Percentiles rank a stretch among this genome's conserved stretches.
These are phyloP conservation scores for Saccostrea glomerata DNA, from an alignment of 1,140 invertebrate genomes.

Conservation along the genomic window DNA sequence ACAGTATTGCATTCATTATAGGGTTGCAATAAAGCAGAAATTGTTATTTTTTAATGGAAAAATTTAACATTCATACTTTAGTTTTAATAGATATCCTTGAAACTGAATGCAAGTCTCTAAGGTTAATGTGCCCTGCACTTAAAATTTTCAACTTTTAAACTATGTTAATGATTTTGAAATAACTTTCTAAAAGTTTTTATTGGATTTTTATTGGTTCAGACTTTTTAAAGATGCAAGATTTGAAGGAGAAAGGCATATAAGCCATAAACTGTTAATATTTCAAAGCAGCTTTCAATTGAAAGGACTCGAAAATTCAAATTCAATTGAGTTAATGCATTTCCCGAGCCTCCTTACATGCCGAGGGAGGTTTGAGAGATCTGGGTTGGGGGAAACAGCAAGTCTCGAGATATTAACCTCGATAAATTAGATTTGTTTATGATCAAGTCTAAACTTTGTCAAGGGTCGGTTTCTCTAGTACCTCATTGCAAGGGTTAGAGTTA, in stretches of 20 bases:
- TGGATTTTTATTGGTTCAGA: too few relatives aligned
- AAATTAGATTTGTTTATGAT: slow-evolving; percentile 23
- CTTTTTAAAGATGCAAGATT: too few relatives aligned
- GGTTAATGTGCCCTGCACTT: too few relatives aligned
- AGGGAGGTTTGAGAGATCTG: not conserved
- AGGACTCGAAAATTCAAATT: not conserved
- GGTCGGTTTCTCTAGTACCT: slow-evolving; percentile 8
- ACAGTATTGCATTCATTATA: too few relatives aligned
- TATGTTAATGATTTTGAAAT: too few relatives aligned
- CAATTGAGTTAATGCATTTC: not conserved
- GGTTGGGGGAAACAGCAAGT: slow-evolving; percentile 24
- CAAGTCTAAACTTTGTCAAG: not conserved
- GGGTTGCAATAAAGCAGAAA: too few relatives aligned
- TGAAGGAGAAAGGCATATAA: not conserved
- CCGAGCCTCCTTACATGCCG: not conserved
- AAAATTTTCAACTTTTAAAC: too few relatives aligned
- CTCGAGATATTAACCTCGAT: not conserved
- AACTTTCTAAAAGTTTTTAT: too few relatives aligned
- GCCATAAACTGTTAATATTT: not conserved
- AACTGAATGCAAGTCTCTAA: too few relatives aligned
- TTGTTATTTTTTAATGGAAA: too few relatives aligned
- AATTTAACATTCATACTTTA: too few relatives aligned
- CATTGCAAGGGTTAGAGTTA: slow-evolving; percentile 1
- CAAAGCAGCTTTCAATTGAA: slow-evolving; percentile 12
- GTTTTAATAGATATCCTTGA: too few relatives aligned